phyloP scores from a whole-genome alignment of 2,113 vertebrate genomes.

The Osmerus mordax region DNA sequence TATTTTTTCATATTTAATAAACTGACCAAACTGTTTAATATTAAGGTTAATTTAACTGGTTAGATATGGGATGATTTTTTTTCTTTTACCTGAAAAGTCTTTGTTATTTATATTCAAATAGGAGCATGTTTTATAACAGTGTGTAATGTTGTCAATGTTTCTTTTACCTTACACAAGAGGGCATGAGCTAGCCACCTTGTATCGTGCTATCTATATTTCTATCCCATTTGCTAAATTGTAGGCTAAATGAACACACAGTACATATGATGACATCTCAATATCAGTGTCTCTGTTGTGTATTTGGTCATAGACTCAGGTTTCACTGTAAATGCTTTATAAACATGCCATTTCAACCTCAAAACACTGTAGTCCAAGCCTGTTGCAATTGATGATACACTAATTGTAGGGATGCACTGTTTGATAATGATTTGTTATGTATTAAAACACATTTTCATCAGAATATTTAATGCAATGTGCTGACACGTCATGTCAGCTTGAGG shows the following conservation, averaged over 20 bases:
- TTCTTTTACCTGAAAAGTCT: conserved; percentile 4
- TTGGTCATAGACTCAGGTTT: conserved; percentile 57
- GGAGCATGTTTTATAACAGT: conserved; percentile 24
- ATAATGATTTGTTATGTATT: conserved; percentile 23
- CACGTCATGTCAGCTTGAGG: not conserved
- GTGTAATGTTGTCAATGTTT: conserved; percentile 33
- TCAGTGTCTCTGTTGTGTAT: no score
- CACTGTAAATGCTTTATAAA: conserved; percentile 24
- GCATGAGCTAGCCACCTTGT: no score
- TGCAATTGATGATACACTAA: conserved; percentile 23
- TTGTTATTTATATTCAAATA: conserved; percentile 22
- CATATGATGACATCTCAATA: no score
- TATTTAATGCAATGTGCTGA: not conserved
- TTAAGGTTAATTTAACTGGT: no score
- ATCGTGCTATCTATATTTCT: no score
- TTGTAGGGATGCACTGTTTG: not conserved
- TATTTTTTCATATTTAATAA: no score
- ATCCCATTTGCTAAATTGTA: no score
- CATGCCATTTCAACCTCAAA: conserved; percentile 42
- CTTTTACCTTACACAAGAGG: no score
- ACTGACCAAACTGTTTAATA: no score
- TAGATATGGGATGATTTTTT: no score
- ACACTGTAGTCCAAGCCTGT: conserved; percentile 15
- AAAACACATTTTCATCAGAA: not conserved
- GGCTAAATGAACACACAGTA: no score